These are phyloP conservation scores for Reticulitermes speratus DNA, from an alignment of 1,140 invertebrate genomes.

Conservation along the genomic window DNA sequence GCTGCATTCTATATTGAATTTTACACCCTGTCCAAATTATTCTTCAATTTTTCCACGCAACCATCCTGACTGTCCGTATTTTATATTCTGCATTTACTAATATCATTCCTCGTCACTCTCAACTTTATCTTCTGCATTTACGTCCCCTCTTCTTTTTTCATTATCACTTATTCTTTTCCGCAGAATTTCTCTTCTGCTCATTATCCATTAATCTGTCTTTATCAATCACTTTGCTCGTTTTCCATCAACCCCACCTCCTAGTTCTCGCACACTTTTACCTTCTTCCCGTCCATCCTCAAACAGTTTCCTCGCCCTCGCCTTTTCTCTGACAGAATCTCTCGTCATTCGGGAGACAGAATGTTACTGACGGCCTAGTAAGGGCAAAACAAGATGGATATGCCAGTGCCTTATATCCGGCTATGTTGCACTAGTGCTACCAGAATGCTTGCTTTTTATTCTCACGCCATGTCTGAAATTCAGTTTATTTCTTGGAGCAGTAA, in stretches of 20 bases:
- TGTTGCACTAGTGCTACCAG: background rate
- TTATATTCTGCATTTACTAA: background rate
- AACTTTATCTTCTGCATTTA: background rate
- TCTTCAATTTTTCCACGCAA: background rate
- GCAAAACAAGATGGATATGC: constrained; percentile 8
- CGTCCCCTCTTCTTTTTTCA: background rate
- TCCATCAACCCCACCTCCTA: background rate
- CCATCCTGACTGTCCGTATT: background rate
- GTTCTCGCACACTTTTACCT: background rate
- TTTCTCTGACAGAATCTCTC: background rate
- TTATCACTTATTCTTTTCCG: background rate
- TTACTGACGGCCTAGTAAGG: background rate
- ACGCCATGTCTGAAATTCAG: background rate
- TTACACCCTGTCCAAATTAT: background rate
- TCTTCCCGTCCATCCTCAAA: too few relatives aligned
- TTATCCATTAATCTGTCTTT: constrained; percentile 7
- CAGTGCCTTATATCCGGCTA: background rate
- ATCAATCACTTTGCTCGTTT: background rate
- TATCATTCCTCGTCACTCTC: background rate
- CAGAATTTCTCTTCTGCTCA: background rate
- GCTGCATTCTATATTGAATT: background rate
- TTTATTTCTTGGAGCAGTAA: background rate
- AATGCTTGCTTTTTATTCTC: background rate
- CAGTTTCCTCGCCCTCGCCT: background rate
- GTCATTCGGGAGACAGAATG: background rate